Percentiles rank a stretch among this genome's conserved stretches.
Conservation (phyloP, 2,797 vertebrate genomes). For the Phoebastria nigripes region DNA sequence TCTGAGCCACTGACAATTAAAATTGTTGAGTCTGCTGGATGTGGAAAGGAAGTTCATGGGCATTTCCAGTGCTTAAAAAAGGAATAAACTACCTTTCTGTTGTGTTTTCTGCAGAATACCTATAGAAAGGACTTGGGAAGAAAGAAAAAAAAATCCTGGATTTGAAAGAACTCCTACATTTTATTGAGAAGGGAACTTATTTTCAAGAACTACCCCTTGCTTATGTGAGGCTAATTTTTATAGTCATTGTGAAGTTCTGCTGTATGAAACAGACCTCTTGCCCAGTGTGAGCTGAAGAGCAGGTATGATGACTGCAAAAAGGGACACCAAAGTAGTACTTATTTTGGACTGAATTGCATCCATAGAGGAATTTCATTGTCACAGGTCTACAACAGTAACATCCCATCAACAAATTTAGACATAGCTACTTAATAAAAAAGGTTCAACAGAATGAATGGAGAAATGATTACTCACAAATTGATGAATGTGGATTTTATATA, state of each 20-base stretch:
- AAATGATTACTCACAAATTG: neutral
- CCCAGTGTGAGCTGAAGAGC: neutral
- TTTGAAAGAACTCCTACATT: neutral
- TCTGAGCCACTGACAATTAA: constrained; percentile 5
- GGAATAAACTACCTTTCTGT: neutral
- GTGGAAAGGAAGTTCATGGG: neutral
- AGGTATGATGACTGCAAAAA: neutral
- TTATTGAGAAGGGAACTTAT: neutral
- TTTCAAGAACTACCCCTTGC: neutral
- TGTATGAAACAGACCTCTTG: neutral
- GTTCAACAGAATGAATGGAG: neutral
- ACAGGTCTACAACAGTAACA: neutral
- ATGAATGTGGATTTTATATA: neutral
- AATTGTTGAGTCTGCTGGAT: neutral
- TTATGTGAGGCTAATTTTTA: neutral
- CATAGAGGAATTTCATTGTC: neutral
- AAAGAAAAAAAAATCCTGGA: neutral
- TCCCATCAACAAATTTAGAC: neutral
- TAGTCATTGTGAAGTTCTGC: neutral
- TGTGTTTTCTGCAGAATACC: neutral
- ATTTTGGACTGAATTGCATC: neutral
- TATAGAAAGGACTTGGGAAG: neutral
- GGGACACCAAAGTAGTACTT: neutral
- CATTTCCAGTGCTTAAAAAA: neutral
- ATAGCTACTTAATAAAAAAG: neutral